phyloP scores from a whole-genome alignment of 2,888 invertebrate genomes.

The Idaea straminata region DNA sequence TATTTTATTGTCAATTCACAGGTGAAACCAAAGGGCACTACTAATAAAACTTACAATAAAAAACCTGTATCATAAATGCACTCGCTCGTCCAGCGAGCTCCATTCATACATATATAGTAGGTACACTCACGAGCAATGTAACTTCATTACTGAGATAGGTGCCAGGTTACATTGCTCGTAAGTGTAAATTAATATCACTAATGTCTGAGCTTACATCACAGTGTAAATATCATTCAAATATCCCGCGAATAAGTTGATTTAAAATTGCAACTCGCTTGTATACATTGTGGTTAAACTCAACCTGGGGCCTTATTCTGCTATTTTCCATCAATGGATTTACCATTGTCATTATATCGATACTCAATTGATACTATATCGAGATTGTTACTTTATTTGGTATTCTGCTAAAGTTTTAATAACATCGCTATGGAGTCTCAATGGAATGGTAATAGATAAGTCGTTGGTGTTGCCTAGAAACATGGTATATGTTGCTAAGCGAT shows the following conservation, averaged over 20 bases:
- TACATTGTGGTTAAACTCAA: no score
- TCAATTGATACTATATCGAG: no score
- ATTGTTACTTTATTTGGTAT: no score
- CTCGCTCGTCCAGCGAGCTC: constrained; percentile 33
- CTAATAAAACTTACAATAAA: background rate
- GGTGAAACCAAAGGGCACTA: background rate
- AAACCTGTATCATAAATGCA: constrained; percentile 15
- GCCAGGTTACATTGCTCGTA: background rate
- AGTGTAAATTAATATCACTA: constrained; percentile 4
- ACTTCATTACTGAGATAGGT: background rate
- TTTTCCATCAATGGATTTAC: no score
- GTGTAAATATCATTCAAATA: constrained; percentile 6
- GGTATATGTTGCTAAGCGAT: no score
- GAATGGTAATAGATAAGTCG: no score
- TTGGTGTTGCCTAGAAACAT: no score
- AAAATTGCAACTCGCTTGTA: background rate
- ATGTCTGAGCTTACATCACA: constrained; percentile 12
- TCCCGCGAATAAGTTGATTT: background rate
- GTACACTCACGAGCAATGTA: constrained; percentile 4
- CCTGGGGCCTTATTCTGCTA: no score
- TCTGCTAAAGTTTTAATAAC: no score
- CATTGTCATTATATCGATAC: no score
- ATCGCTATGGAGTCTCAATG: no score
- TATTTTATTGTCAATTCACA: background rate
- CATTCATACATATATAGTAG: constrained; percentile 10